Percentiles rank a stretch among this genome's conserved stretches.
phyloP scores from a whole-genome alignment of 2,113 vertebrate genomes.

The Pimephales promelas region DNA sequence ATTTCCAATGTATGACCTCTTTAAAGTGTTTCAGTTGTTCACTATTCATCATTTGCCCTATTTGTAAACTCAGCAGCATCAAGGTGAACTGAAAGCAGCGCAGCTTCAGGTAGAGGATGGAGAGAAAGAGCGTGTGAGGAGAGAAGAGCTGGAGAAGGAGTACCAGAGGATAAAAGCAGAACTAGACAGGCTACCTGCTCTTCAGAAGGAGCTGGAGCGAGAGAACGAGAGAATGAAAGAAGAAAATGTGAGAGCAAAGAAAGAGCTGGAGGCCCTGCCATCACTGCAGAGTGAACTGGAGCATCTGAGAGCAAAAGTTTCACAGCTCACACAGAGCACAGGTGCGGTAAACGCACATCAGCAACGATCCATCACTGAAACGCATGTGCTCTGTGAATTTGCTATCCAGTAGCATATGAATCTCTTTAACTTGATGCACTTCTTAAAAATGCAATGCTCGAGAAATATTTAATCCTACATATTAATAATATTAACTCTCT shows the following conservation, averaged over 20 bases:
- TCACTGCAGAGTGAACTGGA: conserved; percentile 78
- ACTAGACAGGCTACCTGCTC: conserved; percentile 67
- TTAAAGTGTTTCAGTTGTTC: not conserved
- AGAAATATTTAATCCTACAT: not conserved
- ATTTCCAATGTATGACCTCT: too few relatives aligned
- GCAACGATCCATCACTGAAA: not conserved
- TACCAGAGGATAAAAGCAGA: conserved; percentile 73
- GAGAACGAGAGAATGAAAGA: conserved; percentile 72
- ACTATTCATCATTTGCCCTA: not conserved
- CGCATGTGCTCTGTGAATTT: not conserved
- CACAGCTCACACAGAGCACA: conserved; percentile 61
- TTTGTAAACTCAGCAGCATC: conserved; percentile 48
- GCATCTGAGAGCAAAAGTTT: conserved; percentile 73
- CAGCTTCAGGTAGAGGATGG: conserved; percentile 63
- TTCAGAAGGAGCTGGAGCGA: conserved; percentile 65
- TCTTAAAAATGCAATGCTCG: not conserved
- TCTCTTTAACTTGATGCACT: not conserved
- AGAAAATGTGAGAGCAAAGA: conserved; percentile 72
- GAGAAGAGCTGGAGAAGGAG: conserved; percentile 70
- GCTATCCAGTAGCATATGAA: not conserved
- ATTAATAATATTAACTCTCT: not conserved
- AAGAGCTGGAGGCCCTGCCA: conserved; percentile 71
- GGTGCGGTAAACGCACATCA: conserved; percentile 42
- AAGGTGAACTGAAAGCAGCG: conserved; percentile 66
- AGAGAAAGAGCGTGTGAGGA: conserved; percentile 60